phyloP scores from a whole-genome alignment of 2,888 invertebrate genomes.

The Lasioglossum pauxillum region DNA sequence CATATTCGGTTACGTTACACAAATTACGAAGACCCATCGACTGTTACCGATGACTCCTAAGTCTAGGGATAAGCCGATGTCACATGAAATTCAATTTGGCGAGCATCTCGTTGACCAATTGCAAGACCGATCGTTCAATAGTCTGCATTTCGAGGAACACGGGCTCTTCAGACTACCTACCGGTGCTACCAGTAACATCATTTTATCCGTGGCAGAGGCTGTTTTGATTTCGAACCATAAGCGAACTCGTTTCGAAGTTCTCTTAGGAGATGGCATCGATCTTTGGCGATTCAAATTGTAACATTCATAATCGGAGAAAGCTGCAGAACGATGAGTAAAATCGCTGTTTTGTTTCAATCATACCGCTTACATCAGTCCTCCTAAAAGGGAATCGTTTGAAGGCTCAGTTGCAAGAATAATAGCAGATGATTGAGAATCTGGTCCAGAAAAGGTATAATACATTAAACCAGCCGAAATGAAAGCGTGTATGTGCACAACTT shows the following conservation, averaged over 20 bases:
- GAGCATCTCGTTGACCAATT: background rate
- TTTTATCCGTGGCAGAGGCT: background rate
- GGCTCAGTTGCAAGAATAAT: conserved; percentile 29
- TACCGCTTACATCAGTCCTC: background rate
- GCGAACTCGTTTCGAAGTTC: background rate
- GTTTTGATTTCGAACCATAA: background rate
- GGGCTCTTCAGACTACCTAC: background rate
- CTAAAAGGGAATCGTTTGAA: background rate
- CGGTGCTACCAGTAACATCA: conserved; percentile 13
- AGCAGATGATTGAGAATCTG: conserved; percentile 13
- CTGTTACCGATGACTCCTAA: conserved; percentile 25
- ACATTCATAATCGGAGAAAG: background rate
- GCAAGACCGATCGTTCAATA: background rate
- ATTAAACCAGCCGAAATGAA: conserved; percentile 21
- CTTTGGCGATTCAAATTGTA: background rate
- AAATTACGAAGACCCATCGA: conserved; percentile 27
- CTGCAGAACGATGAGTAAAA: background rate
- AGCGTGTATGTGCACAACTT: conserved; percentile 30
- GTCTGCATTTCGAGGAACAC: conserved; percentile 19
- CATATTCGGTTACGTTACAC: background rate
- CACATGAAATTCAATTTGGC: conserved; percentile 20
- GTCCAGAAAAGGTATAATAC: conserved; percentile 8
- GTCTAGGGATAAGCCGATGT: conserved; percentile 16
- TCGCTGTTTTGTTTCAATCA: conserved; percentile 2
- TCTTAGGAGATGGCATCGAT: background rate